phyloP scores from a whole-genome alignment of 2,113 vertebrate genomes.

The Osmerus eperlanus region DNA sequence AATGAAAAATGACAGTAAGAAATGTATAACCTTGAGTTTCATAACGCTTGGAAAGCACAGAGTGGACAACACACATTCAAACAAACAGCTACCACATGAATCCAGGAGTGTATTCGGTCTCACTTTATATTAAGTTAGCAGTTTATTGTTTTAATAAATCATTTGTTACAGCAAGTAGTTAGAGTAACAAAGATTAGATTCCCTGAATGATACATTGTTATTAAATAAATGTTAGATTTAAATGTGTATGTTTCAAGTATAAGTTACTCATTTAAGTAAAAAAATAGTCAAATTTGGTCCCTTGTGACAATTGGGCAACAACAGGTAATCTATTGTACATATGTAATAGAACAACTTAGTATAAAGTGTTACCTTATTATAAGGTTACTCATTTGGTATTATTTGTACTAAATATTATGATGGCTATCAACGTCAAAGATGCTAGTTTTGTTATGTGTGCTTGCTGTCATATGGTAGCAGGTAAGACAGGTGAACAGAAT shows the following conservation, averaged over 20 bases:
- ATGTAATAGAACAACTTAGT: conserved; percentile 26
- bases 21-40: neutral
- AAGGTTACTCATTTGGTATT: conserved; percentile 18
- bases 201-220: neutral
- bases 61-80: conserved; percentile 1
- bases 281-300: neutral
- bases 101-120: conserved; percentile 12
- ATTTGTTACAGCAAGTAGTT: neutral
- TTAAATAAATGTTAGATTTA: neutral
- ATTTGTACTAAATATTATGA: conserved; percentile 10
- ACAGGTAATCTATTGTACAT: conserved; percentile 4
- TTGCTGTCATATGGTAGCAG: conserved; percentile 17
- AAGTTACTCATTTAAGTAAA: neutral
- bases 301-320: neutral
- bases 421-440: conserved; percentile 6
- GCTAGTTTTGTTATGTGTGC: conserved; percentile 16
- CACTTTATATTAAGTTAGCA: conserved; percentile 41
- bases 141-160: conserved; percentile 21
- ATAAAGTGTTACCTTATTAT: conserved; percentile 43
- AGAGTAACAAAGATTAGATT: neutral
- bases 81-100: neutral
- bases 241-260: neutral
- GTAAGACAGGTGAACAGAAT: conserved; percentile 26
- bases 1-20: neutral
- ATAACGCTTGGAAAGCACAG: neutral